Base-by-base conservation (phyloP, 2,888 invertebrate species). In the Orthosia gracilis region DNA sequence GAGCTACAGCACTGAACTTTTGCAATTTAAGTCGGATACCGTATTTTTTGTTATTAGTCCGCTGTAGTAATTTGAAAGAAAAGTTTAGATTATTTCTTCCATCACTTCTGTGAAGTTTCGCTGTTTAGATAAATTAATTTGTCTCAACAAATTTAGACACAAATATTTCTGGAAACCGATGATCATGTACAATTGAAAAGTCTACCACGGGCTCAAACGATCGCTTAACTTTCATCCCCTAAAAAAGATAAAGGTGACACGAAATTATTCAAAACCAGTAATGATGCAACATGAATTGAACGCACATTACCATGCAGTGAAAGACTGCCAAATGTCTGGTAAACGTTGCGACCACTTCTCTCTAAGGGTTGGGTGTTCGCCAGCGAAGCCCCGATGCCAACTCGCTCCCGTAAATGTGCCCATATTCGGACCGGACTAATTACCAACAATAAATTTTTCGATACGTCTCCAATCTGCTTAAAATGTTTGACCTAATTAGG, bases 301-400 rank as follows among this genome's bases (percentile, higher is more conserved):
- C 89, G 89, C 88, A 88, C 88, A 92, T 92, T 91, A 93, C 83
- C 89, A 91, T 93, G 91, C 92, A 91, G 87, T 89, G 91, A 93
- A 92, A 92, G 94, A 92, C 92, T 94, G 94, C 93, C 94, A 94
- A 94, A 93, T 93, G 93, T 91, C 89, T 89, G 92, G 94, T 94
- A 92, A 94, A 90, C 92, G 92, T 90, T 91, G 91, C 89, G 91
- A 91, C 91, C 92, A 91, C 90, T 92, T 85, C 84, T 87, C 86
- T 87, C 74, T 82, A 89, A 88, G 90, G 90, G 90, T 93, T 93
- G 93, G 93, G 92, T 84, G 87, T 69, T 74, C 88, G 93, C 93
- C 93, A 93, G 92, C 87, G 80, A 77, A 76, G 79, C 82, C 82
- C 82, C 85, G 87, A 78, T 92, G 92, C 92, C 92, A 93, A 92